Conservation (phyloP, 1,140 invertebrate genomes). For the Drosophila santomea region DNA sequence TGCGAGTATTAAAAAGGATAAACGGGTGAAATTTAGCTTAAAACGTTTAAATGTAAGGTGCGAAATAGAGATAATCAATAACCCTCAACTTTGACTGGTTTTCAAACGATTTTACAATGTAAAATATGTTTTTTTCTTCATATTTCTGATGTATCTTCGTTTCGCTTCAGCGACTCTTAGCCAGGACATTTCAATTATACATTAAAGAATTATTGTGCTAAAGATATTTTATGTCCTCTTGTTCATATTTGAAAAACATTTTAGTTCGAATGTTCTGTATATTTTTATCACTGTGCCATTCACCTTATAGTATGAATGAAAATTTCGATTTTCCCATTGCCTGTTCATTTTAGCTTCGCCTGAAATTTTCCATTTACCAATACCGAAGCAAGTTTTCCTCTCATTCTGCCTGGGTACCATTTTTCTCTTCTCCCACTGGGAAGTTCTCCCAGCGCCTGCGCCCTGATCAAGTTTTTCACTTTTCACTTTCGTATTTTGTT, state of each 20-base stretch:
- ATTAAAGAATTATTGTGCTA: too few relatives aligned
- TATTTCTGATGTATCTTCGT: too few relatives aligned
- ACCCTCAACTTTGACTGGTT: too few relatives aligned
- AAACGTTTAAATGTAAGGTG: too few relatives aligned
- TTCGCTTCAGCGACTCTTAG: too few relatives aligned
- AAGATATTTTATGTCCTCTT: too few relatives aligned
- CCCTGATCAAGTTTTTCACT: conserved; percentile 53
- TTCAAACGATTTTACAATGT: too few relatives aligned
- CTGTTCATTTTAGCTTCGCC: conserved; percentile 49
- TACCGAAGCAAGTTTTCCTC: conserved; percentile 19
- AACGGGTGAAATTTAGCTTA: too few relatives aligned
- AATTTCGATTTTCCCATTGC: conserved; percentile 79
- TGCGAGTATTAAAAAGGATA: fast-evolving
- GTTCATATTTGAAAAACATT: too few relatives aligned
- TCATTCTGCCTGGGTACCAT: neutral
- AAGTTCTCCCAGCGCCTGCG: conserved; percentile 62
- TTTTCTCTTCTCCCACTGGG: conserved; percentile 7
- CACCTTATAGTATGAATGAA: conserved; percentile 82
- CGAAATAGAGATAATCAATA: too few relatives aligned
- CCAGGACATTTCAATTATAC: too few relatives aligned
- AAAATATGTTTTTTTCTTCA: too few relatives aligned
- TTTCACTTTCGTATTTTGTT: conserved; percentile 65
- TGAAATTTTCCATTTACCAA: conserved; percentile 68
- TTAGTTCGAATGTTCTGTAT: neutral
- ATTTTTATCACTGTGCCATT: conserved; percentile 62